Base-by-base conservation (phyloP, 2,797 vertebrate species). In the Hafferia zeledoni region DNA sequence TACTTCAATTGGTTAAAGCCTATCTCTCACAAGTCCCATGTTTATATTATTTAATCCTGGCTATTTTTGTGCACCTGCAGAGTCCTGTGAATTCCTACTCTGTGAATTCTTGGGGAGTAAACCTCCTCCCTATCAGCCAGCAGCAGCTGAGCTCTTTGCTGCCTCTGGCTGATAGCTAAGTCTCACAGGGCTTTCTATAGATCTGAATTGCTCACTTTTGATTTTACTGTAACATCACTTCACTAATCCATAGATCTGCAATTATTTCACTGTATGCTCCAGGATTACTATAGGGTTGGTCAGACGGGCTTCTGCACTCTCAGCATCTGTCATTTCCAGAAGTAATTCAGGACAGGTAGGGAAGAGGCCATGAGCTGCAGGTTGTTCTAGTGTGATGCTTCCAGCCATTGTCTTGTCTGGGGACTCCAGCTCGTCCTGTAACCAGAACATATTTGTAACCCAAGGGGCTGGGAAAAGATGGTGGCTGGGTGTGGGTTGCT, bases 321-420 rank as follows among this genome's bases (percentile, higher is more conserved):
- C 89, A 83, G 74, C 74, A 75, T 44, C 77, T 80, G 69, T 35
- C 44, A 10, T 86, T 94, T 95, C 91, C 80, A 93, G 88, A 91
- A 87, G 71, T 83, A 50, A 77, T 70, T 74, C 35, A 11, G 53
- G 49, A 20, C 17, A 25, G 28, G 56, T 49, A 65, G 72, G 64
- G 60, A 90, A 56, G 65, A 77, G 69, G 30, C 77, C 65, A 12
- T 13, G 64, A 83, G 56, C 77, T 92, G 57, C 27, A n/a, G 11
- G 22, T 17, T 37, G 41, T 68, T 81, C 56, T 44, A 28, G 49
- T 56, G 37, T 3, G 8, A 64, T 44, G 52, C 69, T 89, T 83
- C 57, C 33, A 60, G 49, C 52, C 83, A 5, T 56, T 74, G 17
- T 20, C 52, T 47, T n/a, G 9, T 28, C 39, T 65, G 63, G 23